A percentile compares a stretch with the other conserved stretches of the same genome.
Conservation (phyloP, 2,888 invertebrate species). For the Drosophila mettleri region DNA sequence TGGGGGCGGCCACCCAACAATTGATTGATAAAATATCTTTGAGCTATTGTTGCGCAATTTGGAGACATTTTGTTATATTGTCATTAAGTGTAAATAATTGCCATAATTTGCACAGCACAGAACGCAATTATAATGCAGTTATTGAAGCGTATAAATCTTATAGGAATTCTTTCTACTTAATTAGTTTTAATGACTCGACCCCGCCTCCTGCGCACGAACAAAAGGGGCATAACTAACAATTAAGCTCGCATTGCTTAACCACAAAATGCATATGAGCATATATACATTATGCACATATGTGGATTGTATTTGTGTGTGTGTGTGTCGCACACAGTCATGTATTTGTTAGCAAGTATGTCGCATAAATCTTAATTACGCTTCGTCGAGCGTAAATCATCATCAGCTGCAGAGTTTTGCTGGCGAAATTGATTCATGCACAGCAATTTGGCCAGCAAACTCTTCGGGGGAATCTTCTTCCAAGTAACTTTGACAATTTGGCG, state of each 20-base stretch:
- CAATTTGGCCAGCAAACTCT: slow-evolving; percentile 46
- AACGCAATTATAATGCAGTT: slow-evolving; percentile 56
- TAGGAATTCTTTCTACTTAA: slow-evolving; percentile 75
- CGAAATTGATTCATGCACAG: slow-evolving; percentile 70
- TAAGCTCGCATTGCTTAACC: slow-evolving; percentile 60
- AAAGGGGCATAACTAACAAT: slow-evolving; percentile 75
- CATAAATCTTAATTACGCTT: slow-evolving; percentile 81
- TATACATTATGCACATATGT: slow-evolving; percentile 2
- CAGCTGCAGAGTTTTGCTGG: slow-evolving; percentile 49
- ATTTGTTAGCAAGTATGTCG: slow-evolving; percentile 56
- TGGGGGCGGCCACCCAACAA: neutral
- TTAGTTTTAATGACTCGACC: slow-evolving; percentile 67
- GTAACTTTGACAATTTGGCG: slow-evolving; percentile 64
- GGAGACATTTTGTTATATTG: slow-evolving; percentile 48
- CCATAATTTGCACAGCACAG: slow-evolving; percentile 60
- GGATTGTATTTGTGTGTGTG: neutral
- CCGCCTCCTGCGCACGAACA: slow-evolving; percentile 33
- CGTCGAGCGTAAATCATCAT: slow-evolving; percentile 80
- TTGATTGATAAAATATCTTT: slow-evolving; percentile 21
- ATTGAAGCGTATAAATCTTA: slow-evolving; percentile 70
- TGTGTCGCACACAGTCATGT: slow-evolving; percentile 10
- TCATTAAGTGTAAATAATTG: slow-evolving; percentile 80
- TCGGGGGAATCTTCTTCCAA: slow-evolving; percentile 24
- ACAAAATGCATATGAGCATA: slow-evolving; percentile 20
- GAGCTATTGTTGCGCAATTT: slow-evolving; percentile 33